phyloP scores from a whole-genome alignment of 2,888 invertebrate genomes.

The Eremobia ochroleuca region DNA sequence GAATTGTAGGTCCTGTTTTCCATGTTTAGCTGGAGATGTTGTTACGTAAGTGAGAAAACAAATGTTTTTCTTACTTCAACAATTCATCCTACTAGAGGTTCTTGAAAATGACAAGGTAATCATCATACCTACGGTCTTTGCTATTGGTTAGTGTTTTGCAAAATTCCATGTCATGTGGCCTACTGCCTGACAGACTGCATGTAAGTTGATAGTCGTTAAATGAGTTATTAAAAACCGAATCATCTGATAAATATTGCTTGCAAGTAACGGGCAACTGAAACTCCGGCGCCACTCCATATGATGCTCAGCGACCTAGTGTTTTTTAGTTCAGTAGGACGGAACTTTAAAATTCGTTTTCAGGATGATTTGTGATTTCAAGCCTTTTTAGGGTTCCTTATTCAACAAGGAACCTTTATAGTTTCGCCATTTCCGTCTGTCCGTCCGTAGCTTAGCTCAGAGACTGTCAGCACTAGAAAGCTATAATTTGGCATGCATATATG shows the following conservation, averaged over 20 bases:
- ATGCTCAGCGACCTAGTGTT: neutral
- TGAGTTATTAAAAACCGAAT: slow-evolving; percentile 2
- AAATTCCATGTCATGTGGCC: too few relatives aligned
- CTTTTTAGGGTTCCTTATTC: too few relatives aligned
- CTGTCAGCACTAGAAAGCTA: too few relatives aligned
- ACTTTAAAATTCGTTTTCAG: neutral
- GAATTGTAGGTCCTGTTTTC: neutral
- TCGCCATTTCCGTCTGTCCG: too few relatives aligned
- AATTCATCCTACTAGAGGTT: neutral
- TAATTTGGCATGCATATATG: too few relatives aligned
- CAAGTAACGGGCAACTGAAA: neutral
- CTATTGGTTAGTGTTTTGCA: neutral
- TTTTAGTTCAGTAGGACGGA: neutral
- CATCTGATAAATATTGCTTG: neutral
- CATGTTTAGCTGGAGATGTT: neutral
- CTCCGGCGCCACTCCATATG: too few relatives aligned
- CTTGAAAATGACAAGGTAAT: neutral
- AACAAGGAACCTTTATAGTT: too few relatives aligned
- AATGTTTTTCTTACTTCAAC: neutral
- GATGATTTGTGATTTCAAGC: neutral
- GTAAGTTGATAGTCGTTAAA: neutral
- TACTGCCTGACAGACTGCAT: neutral
- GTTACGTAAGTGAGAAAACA: neutral
- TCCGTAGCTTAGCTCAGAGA: too few relatives aligned
- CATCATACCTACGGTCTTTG: neutral